Evolutionary conservation across 2,888 invertebrate species (phyloP).

Genomic region (Mycalesis mineus): DNA sequence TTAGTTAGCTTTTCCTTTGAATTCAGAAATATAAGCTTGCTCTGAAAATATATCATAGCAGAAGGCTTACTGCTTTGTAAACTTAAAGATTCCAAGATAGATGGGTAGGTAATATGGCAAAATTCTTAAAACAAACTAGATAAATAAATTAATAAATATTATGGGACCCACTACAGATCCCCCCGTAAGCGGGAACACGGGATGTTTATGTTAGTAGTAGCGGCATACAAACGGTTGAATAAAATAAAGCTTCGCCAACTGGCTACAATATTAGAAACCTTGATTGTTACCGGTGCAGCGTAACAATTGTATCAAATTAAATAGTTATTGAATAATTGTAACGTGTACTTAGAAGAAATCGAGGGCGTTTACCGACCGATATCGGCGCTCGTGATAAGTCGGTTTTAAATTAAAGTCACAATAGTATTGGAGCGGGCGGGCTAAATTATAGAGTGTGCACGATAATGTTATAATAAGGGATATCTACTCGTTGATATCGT

Average conservation of each 20-base stretch:
- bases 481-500: not conserved
- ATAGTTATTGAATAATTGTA: constrained; percentile 12
- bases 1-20: no score
- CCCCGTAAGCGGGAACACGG: no score
- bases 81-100: no score
- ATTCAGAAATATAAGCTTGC: no score
- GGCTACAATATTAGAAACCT: not conserved
- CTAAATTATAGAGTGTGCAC: constrained; percentile 32
- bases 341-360: constrained; percentile 10
- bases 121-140: no score
- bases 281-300: constrained; percentile 7
- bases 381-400: constrained; percentile 54
- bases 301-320: constrained; percentile 12
- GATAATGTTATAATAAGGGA: constrained; percentile 63
- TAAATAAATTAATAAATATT: no score
- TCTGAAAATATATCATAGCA: no score
- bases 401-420: constrained; percentile 58
- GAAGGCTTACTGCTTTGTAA: no score
- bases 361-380: constrained; percentile 27
- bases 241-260: not conserved
- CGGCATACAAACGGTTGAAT: not conserved
- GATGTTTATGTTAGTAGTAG: not conserved
- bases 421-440: constrained; percentile 32
- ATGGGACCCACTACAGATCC: no score
- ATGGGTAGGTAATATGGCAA: no score